phyloP scores from a whole-genome alignment of 2,888 invertebrate species.

The Thyatira batis region DNA sequence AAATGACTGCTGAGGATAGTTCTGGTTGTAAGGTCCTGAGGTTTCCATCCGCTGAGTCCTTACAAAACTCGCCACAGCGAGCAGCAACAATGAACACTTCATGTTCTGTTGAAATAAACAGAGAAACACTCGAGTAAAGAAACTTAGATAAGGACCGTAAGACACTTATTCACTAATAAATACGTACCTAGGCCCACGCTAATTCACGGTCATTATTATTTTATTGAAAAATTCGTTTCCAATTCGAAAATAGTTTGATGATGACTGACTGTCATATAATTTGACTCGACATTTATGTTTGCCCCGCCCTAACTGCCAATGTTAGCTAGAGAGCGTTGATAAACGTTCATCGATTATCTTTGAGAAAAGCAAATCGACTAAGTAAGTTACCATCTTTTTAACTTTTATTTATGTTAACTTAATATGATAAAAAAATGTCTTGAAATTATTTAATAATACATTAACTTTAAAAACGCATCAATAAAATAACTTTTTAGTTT shows the following conservation, averaged over 20 bases:
- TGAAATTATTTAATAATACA: too few species aligned
- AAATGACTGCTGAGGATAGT: conserved; percentile 58
- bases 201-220: conserved; percentile 31
- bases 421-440: too few species aligned
- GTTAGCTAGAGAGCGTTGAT: too few species aligned
- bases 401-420: too few species aligned
- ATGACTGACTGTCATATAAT: too few species aligned
- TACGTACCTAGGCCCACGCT: conserved; percentile 18
- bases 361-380: too few species aligned
- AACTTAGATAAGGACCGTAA: neutral
- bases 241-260: conserved; percentile 37
- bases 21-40: conserved; percentile 55
- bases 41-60: conserved; percentile 60
- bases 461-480: too few species aligned
- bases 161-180: conserved; percentile 14
- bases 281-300: too few species aligned
- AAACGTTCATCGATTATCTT: too few species aligned
- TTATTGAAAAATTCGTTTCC: conserved; percentile 35
- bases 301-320: neutral
- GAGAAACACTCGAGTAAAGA: neutral
- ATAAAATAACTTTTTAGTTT: too few species aligned
- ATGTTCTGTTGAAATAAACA: conserved; percentile 50
- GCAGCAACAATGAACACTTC: conserved; percentile 55
- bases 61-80: conserved; percentile 54
- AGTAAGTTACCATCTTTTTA: too few species aligned